Conservation (phyloP, 2,113 vertebrate genomes). For the Calypte anna region DNA sequence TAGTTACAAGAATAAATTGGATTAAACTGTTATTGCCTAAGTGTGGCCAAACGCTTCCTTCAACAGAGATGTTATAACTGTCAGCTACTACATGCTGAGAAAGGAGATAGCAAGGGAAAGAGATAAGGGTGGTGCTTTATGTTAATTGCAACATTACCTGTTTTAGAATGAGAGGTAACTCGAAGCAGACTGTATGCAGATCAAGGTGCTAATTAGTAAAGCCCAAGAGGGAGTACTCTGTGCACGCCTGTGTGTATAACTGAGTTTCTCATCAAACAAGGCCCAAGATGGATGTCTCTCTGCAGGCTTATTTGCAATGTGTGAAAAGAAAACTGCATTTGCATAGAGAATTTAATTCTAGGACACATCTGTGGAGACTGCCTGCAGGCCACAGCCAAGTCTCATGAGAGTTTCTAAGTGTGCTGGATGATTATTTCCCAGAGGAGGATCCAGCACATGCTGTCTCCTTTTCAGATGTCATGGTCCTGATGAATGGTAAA, state of each 20-base stretch:
- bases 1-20: not conserved
- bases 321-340: slow-evolving; percentile 38
- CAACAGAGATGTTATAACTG: not conserved
- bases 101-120: not conserved
- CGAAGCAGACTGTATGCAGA: not conserved
- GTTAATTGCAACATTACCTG: not conserved
- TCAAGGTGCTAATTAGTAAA: not conserved
- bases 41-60: not conserved
- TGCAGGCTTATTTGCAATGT: not conserved
- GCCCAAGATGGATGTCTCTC: not conserved
- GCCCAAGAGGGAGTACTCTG: not conserved
- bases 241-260: not conserved
- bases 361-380: slow-evolving; percentile 39
- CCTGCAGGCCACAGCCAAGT: slow-evolving; percentile 9
- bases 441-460: not conserved
- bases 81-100: not conserved
- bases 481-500: not conserved
- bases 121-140: not conserved
- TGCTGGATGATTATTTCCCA: slow-evolving; percentile 5
- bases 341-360: slow-evolving; percentile 31
- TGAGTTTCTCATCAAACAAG: not conserved
- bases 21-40: not conserved
- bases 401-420: not conserved
- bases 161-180: not conserved
- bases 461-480: not conserved